These are phyloP conservation scores for Amitus sp. DNA, from an alignment of 2,888 invertebrate genomes.

Conservation along the genomic window DNA sequence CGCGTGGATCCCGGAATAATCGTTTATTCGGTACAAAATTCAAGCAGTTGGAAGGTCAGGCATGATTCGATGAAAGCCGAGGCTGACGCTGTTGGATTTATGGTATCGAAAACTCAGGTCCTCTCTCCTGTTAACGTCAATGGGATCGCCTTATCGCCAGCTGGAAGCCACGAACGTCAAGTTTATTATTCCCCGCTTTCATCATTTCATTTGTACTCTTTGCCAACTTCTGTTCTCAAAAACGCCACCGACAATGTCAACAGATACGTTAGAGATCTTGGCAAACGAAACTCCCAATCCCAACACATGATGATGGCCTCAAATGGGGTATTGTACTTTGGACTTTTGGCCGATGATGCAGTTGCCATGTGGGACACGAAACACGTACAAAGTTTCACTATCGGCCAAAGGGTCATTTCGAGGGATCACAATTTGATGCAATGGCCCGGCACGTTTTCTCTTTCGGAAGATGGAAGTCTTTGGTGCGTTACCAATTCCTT, in stretches of 20 bases:
- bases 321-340: slow-evolving; percentile 75
- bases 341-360: slow-evolving; percentile 75
- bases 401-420: slow-evolving; percentile 73
- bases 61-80: slow-evolving; percentile 75
- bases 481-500: slow-evolving; percentile 76
- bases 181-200: slow-evolving; percentile 78
- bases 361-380: slow-evolving; percentile 77
- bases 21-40: slow-evolving; percentile 74
- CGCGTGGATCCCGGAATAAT: slow-evolving; percentile 77
- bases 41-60: slow-evolving; percentile 77
- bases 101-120: slow-evolving; percentile 71
- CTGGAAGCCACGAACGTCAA: slow-evolving; percentile 46
- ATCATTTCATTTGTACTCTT: slow-evolving; percentile 74
- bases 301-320: slow-evolving; percentile 83
- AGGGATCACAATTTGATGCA: slow-evolving; percentile 75
- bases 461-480: slow-evolving; percentile 74
- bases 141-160: slow-evolving; percentile 77
- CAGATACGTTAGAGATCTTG: slow-evolving; percentile 70
- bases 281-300: slow-evolving; percentile 74
- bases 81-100: slow-evolving; percentile 70
- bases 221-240: slow-evolving; percentile 72
- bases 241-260: slow-evolving; percentile 62
- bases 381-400: slow-evolving; percentile 67
- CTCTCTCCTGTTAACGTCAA: slow-evolving; percentile 73
- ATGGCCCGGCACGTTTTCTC: slow-evolving; percentile 79